Evolutionary conservation across 2,888 invertebrate genomes (phyloP).

Genomic region (Andricus curvator): DNA sequence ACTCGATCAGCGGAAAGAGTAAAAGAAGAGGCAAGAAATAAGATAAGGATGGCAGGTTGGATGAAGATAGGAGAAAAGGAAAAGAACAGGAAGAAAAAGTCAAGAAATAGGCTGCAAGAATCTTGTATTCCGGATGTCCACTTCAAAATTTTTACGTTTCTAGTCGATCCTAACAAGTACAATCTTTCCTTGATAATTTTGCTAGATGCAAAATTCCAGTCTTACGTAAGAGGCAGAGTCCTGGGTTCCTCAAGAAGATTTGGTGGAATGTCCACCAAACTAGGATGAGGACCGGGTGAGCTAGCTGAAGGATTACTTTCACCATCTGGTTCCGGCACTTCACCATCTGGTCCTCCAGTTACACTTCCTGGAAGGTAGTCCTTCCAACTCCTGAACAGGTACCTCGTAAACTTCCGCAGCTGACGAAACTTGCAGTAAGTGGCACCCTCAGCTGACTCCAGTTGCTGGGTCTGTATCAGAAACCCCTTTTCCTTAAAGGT

Average conservation of each 20-base stretch:
- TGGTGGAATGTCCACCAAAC: conserved; percentile 62
- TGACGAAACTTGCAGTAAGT: conserved; percentile 96
- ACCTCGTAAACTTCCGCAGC: conserved; percentile 93
- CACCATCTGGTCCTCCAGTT: conserved; percentile 61
- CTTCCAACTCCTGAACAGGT: conserved; percentile 95
- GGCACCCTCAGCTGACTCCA: conserved; percentile 95
- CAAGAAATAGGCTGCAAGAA: conserved; percentile 5
- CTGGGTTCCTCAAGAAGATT: conserved; percentile 68
- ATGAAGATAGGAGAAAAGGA: background rate
- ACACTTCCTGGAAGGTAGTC: conserved; percentile 92
- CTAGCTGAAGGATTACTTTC: conserved; percentile 51
- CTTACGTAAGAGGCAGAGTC: conserved; percentile 63
- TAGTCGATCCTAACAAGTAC: conserved; percentile 30
- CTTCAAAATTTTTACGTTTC: conserved; percentile 11
- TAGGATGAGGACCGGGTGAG: conserved; percentile 56
- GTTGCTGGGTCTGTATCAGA: conserved; percentile 94
- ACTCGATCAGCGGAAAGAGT: conserved; percentile 18
- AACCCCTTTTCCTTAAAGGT: conserved; percentile 96
- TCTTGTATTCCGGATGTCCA: background rate
- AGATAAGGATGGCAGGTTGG: conserved; percentile 29
- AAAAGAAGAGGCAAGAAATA: conserved; percentile 28
- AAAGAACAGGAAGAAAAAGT: background rate
- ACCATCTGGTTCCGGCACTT: conserved; percentile 61
- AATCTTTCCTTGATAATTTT: background rate
- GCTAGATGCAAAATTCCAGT: conserved; percentile 15